A percentile compares a stretch with the other conserved stretches of the same genome.
phyloP scores from a whole-genome alignment of 1,140 invertebrate species.

The Drosophila sproati region DNA sequence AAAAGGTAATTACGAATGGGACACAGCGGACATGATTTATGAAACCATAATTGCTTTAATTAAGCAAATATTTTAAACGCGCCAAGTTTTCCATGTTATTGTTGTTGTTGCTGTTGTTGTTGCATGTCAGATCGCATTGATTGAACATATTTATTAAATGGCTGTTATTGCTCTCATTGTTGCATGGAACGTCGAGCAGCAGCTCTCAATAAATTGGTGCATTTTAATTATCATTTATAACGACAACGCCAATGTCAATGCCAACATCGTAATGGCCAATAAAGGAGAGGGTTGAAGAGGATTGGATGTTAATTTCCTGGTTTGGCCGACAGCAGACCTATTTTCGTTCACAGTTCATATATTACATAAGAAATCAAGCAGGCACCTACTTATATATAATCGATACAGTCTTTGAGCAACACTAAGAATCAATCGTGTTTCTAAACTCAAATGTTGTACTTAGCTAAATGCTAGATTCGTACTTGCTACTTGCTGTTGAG shows the following conservation, averaged over 20 bases:
- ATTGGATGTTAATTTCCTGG: too few relatives aligned
- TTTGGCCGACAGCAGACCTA: too few relatives aligned
- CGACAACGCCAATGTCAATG: conserved; percentile 19
- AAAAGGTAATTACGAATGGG: conserved; percentile 73
- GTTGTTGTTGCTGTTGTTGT: neutral
- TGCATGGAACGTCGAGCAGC: conserved; percentile 3
- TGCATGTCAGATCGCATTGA: conserved; percentile 61
- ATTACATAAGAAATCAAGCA: too few relatives aligned
- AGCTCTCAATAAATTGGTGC: conserved; percentile 66
- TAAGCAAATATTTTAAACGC: conserved; percentile 78
- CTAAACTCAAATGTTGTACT: too few relatives aligned
- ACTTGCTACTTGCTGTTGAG: too few relatives aligned
- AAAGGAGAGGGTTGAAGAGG: neutral
- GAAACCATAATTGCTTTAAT: conserved; percentile 82
- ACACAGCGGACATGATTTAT: conserved; percentile 67
- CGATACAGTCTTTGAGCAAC: too few relatives aligned
- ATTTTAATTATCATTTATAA: conserved; percentile 77
- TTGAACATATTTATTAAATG: conserved; percentile 81
- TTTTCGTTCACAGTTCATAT: too few relatives aligned
- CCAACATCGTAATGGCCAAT: conserved; percentile 13
- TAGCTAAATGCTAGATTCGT: too few relatives aligned
- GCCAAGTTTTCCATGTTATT: conserved; percentile 40
- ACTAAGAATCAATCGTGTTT: too few relatives aligned
- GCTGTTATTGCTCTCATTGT: conserved; percentile 62
- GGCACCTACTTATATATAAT: too few relatives aligned